Percentiles rank a stretch among this genome's conserved stretches.
Conservation (phyloP, 1,140 invertebrate genomes). For the Macrocentrus cingulum region DNA sequence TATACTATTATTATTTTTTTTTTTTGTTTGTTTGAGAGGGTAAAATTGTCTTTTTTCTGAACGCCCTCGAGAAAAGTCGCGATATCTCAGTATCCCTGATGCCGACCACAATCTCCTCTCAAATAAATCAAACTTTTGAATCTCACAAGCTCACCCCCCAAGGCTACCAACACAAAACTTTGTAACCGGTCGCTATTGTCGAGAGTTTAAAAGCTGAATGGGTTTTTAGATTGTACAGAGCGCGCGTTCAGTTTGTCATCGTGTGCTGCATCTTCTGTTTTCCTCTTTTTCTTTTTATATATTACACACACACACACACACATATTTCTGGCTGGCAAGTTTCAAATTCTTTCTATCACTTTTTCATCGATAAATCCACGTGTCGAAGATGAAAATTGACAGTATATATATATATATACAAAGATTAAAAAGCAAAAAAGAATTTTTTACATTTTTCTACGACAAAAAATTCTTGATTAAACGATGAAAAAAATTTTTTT, state of each 20-base stretch:
- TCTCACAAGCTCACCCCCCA: conserved; percentile 32
- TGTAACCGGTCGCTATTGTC: conserved; percentile 45
- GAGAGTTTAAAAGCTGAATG: conserved; percentile 58
- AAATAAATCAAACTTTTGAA: conserved; percentile 61
- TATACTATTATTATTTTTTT: conserved; percentile 33
- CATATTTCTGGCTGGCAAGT: conserved; percentile 23
- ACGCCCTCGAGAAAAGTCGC: conserved; percentile 17
- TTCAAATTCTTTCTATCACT: conserved; percentile 41
- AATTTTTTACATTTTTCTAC: conserved; percentile 41
- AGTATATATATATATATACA: too few species aligned
- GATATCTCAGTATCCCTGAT: conserved; percentile 26
- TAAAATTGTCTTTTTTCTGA: conserved; percentile 25
- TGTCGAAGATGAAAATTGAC: too few species aligned
- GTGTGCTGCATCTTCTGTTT: conserved; percentile 10
- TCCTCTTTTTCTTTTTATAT: conserved; percentile 12
- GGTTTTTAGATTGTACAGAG: conserved; percentile 56
- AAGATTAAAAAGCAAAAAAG: conserved; percentile 17
- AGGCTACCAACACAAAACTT: conserved; percentile 23
- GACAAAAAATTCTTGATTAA: not conserved
- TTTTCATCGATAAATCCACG: conserved; percentile 18
- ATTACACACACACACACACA: too few species aligned
- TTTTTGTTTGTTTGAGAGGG: not conserved
- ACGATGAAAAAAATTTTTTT: too few species aligned
- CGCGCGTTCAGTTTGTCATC: conserved; percentile 52
- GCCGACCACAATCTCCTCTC: conserved; percentile 52